Evolutionary conservation across 2,888 invertebrate genomes (phyloP).

Genomic region (Omphaloscelis lunosa): DNA sequence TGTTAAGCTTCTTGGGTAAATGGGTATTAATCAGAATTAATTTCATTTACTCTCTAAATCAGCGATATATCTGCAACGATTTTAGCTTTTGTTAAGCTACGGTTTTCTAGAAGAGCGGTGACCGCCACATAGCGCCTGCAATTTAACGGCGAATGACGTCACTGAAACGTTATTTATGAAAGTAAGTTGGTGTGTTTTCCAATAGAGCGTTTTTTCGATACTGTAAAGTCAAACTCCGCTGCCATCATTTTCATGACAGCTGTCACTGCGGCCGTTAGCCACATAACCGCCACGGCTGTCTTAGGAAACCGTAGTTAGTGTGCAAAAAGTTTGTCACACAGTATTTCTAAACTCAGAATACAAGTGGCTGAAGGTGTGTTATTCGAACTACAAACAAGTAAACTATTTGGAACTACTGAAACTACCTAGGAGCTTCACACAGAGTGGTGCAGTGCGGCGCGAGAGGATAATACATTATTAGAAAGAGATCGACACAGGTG

Average conservation of each 20-base stretch:
- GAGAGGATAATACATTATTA: no score
- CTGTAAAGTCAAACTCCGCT: not conserved
- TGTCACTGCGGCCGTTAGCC: not conserved
- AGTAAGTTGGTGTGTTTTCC: not conserved
- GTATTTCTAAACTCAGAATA: not conserved
- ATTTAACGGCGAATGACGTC: not conserved
- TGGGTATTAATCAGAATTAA: not conserved
- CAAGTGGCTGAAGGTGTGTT: not conserved
- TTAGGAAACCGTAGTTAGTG: not conserved
- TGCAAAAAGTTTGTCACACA: not conserved
- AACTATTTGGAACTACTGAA: not conserved
- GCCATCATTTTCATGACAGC: not conserved
- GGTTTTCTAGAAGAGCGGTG: not conserved
- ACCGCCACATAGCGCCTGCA: not conserved
- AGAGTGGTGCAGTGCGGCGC: no score
- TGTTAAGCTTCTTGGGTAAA: constrained; percentile 21
- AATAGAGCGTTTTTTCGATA: not conserved
- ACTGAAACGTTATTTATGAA: not conserved
- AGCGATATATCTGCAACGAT: not conserved
- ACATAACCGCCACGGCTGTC: no score
- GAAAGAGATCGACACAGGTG: no score
- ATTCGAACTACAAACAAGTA: not conserved
- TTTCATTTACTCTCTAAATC: constrained; percentile 4
- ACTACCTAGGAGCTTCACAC: no score
- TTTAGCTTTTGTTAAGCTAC: not conserved